These are phyloP conservation scores for Vicugna pacos DNA, from an alignment of 2,113 vertebrate species.

Conservation along the genomic window DNA sequence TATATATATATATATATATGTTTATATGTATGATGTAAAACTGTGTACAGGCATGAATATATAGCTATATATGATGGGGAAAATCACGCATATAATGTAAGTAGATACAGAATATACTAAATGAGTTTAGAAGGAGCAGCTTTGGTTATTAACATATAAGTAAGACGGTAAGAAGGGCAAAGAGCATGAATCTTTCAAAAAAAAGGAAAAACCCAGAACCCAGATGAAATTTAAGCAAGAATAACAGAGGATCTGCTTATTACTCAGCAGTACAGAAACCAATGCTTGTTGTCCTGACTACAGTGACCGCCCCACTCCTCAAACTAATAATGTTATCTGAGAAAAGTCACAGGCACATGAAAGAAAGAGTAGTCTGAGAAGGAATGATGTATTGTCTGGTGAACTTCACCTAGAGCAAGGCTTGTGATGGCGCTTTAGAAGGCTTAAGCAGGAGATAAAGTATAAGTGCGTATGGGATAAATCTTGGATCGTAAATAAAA, in stretches of 20 bases:
- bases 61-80: not conserved
- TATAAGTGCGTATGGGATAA: not conserved
- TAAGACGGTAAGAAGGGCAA: not conserved
- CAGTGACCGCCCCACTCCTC: fast-evolving
- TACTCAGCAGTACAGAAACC: not conserved
- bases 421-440: not conserved
- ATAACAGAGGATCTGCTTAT: not conserved
- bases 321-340: not conserved
- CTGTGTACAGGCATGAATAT: not conserved
- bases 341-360: constrained; percentile 1
- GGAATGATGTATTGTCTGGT: not conserved
- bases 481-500: not conserved
- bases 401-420: not conserved
- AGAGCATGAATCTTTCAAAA: not conserved
- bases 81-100: not conserved
- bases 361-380: not conserved
- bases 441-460: not conserved
- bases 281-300: not conserved
- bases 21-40: not conserved
- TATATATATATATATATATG: not conserved
- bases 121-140: not conserved
- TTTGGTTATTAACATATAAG: not conserved
- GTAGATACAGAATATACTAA: not conserved
- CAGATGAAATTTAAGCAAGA: not conserved
- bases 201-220: not conserved